Evolutionary conservation across 2,888 invertebrate genomes (phyloP).

Genomic region (Sylvicola cinctus): DNA sequence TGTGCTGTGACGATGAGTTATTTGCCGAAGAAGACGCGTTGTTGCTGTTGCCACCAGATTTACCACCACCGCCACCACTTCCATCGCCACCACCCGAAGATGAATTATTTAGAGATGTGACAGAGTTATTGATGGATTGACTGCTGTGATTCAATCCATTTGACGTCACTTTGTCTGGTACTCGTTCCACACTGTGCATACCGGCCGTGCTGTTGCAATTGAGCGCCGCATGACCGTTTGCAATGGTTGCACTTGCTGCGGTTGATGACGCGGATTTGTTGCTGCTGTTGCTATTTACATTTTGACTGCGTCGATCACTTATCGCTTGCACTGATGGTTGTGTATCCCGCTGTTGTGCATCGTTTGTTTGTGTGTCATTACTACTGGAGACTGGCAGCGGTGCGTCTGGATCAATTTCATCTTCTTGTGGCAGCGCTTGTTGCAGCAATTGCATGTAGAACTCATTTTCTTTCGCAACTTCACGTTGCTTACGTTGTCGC

Average conservation of each 20-base stretch:
- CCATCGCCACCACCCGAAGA: too few relatives aligned
- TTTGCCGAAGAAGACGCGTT: too few relatives aligned
- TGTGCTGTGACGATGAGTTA: conserved; percentile 8
- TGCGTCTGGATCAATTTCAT: conserved; percentile 10
- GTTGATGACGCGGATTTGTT: neutral
- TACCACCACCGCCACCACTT: too few relatives aligned
- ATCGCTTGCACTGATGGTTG: neutral
- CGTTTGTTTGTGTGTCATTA: too few relatives aligned
- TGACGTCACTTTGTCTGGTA: too few relatives aligned
- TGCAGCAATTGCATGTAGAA: conserved; percentile 83
- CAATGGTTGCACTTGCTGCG: neutral
- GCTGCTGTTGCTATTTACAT: neutral
- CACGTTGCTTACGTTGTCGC: conserved; percentile 75
- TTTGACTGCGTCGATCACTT: neutral
- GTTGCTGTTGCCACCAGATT: too few relatives aligned
- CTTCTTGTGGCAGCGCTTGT: conserved; percentile 63
- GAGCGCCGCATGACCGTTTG: conserved; percentile 1
- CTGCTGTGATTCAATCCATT: too few relatives aligned
- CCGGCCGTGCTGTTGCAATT: too few relatives aligned
- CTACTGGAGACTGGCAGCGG: too few relatives aligned
- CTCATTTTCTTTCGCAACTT: conserved; percentile 87
- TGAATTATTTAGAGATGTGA: too few relatives aligned
- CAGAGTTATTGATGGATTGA: too few relatives aligned
- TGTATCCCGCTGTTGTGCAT: conserved; percentile 1
- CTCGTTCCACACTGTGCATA: too few relatives aligned